These are phyloP conservation scores for Spodoptera picta DNA, from an alignment of 2,888 invertebrate species.

Conservation along the genomic window DNA sequence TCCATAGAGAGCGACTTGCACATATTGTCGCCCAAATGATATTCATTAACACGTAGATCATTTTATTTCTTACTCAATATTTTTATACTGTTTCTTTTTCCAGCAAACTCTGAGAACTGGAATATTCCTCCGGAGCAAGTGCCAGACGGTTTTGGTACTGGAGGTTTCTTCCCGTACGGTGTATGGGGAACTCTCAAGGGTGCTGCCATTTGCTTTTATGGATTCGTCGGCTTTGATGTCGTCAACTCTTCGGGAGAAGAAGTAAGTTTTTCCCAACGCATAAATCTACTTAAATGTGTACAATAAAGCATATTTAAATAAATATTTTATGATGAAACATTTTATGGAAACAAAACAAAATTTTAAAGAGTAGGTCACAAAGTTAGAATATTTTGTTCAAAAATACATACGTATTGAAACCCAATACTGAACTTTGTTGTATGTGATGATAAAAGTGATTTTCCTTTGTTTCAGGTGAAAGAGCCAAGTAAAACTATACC, in stretches of 20 bases:
- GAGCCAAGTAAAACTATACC: slow-evolving; percentile 96
- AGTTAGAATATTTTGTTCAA: too few relatives aligned
- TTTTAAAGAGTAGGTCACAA: too few relatives aligned
- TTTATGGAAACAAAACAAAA: too few relatives aligned
- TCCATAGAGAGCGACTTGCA: too few relatives aligned
- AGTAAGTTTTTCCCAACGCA: slow-evolving; percentile 78
- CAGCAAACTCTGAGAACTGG: slow-evolving; percentile 89
- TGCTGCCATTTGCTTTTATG: slow-evolving; percentile 95
- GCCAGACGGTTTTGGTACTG: slow-evolving; percentile 89
- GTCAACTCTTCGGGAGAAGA: slow-evolving; percentile 96
- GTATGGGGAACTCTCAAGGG: slow-evolving; percentile 93
- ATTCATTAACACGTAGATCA: too few relatives aligned
- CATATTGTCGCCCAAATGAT: too few relatives aligned
- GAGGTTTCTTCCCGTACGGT: slow-evolving; percentile 97
- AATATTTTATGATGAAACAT: too few relatives aligned
- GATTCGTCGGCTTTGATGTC: slow-evolving; percentile 97
- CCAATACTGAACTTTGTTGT: not conserved
- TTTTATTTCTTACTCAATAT: too few relatives aligned
- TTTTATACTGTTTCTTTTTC: slow-evolving; percentile 31
- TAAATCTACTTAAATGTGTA: too few relatives aligned
- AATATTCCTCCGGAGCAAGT: slow-evolving; percentile 74
- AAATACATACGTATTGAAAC: too few relatives aligned
- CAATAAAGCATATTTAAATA: too few relatives aligned
- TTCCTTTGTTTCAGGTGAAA: slow-evolving; percentile 76
- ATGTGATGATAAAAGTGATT: not conserved